Evolutionary conservation across 92 coral and sea anemone species (phyloP), one percentile per base, ranked within the genome.

Genomic region (Zoanthus sociatus): DNA sequence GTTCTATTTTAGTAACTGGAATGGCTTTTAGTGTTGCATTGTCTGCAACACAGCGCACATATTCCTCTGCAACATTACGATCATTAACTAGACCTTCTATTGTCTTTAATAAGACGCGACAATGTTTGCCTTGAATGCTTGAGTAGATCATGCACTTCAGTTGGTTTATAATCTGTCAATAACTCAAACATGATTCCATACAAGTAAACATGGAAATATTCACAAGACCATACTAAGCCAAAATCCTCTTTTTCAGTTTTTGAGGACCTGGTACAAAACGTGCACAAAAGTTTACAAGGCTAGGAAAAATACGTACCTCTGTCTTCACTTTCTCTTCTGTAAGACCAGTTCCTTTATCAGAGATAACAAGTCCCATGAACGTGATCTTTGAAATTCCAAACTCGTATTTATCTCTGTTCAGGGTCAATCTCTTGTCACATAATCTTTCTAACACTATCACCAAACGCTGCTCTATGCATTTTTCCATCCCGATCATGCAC

Each of bases 31-130:
- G 90, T 70, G 87, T 89, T 50, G 92, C 89, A 60, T 89, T 86
- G 67, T 44, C 87, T 17, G 90, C 90, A 76, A 84, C 90, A 66
- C 75, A 90, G 76, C 87, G 73, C 46, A 90, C 31, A 32, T 83
- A 89, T 58, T 92, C 76, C 31, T 92, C 93, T 5, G 92, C 91
- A 3, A 90, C 87, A 90, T 90, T 90, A 64, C 85, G 7, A 20
- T 69, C 26, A 26, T 26, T 26, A 26, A 26, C 26, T 26, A 26
- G 26, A 26, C 33, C 84, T 26, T 72, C 10, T 88, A 79, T 13
- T 14, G 78, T 47, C 55, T 60, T 75, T 54, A 31, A 78, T 0
- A 55, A 81, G 87, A 46, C 77, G 61, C 12, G 76, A 88, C 45
- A 88, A 81, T 50, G 51, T 33, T 72, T 78, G 8, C 92, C 91